Conservation (phyloP, 2,888 invertebrate genomes). For the Nezara viridula region DNA sequence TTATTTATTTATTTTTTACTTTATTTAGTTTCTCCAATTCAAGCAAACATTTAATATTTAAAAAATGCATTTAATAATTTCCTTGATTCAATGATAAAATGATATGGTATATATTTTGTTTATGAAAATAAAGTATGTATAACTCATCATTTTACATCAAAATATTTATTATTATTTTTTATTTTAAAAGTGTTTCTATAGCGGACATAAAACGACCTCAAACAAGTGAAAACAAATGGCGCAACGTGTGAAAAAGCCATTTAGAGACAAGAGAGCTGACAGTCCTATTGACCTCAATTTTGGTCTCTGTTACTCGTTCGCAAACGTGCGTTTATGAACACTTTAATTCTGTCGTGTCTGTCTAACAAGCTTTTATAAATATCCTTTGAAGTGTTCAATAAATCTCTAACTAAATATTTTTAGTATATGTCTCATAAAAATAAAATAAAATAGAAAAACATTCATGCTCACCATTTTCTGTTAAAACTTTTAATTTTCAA, state of each 20-base stretch:
- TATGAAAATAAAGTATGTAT: too few species aligned
- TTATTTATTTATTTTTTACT: too few species aligned
- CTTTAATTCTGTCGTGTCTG: background rate
- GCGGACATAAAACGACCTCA: background rate
- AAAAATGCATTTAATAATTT: too few species aligned
- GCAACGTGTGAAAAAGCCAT: constrained; percentile 23
- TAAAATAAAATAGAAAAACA: background rate
- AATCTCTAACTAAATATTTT: background rate
- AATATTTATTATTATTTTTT: background rate
- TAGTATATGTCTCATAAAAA: background rate
- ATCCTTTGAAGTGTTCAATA: background rate
- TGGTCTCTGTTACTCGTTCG: background rate
- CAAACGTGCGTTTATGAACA: constrained; percentile 12
- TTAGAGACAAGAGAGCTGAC: constrained; percentile 19
- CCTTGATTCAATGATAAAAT: too few species aligned
- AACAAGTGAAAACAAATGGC: constrained; percentile 10
- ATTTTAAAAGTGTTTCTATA: background rate
- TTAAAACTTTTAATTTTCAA: background rate
- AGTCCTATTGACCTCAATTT: background rate
- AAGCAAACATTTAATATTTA: too few species aligned
- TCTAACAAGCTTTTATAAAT: background rate
- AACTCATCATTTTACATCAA: too few species aligned
- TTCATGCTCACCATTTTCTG: background rate
- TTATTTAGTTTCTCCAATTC: too few species aligned
- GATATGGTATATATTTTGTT: too few species aligned